These are phyloP conservation scores for Doryteuthis pealeii DNA, from an alignment of 1,140 invertebrate genomes.

Conservation along the genomic window DNA sequence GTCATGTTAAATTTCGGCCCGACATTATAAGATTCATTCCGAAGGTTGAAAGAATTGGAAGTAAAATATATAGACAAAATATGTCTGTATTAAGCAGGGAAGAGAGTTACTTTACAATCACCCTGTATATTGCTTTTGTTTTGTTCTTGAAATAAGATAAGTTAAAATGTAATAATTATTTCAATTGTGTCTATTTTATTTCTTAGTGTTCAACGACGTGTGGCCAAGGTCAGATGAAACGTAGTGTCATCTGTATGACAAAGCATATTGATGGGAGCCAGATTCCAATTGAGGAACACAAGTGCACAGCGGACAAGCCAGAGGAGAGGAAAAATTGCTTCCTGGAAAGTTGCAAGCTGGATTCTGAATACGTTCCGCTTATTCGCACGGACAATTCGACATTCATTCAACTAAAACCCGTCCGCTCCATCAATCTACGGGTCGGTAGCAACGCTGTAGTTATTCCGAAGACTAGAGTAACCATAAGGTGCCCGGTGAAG, in stretches of 20 bases:
- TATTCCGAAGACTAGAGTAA: constrained; percentile 32
- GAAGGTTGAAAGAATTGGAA: too few relatives aligned
- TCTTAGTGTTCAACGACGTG: constrained; percentile 70
- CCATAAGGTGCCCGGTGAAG: constrained; percentile 35
- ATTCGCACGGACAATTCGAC: constrained; percentile 40
- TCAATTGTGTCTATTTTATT: not conserved
- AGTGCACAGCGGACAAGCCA: constrained; percentile 30
- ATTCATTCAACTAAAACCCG: constrained; percentile 35
- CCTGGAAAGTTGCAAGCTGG: constrained; percentile 23
- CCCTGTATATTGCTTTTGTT: not conserved
- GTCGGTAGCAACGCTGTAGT: constrained; percentile 32
- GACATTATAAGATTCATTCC: too few relatives aligned
- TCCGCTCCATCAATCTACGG: constrained; percentile 28
- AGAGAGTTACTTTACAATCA: too few relatives aligned
- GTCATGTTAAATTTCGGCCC: too few relatives aligned
- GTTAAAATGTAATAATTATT: too few relatives aligned
- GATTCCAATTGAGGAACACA: constrained; percentile 30
- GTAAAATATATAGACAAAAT: too few relatives aligned
- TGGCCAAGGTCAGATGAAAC: constrained; percentile 66
- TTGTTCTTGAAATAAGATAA: not conserved
- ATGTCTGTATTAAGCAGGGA: too few relatives aligned
- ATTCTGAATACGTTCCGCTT: constrained; percentile 24
- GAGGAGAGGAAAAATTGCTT: constrained; percentile 27
- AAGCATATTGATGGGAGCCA: constrained; percentile 22
- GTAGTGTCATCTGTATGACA: constrained; percentile 82